Percentiles rank a stretch among this genome's conserved stretches.
phyloP scores from a whole-genome alignment of 2,113 vertebrate species.

The Ictalurus punctatus region DNA sequence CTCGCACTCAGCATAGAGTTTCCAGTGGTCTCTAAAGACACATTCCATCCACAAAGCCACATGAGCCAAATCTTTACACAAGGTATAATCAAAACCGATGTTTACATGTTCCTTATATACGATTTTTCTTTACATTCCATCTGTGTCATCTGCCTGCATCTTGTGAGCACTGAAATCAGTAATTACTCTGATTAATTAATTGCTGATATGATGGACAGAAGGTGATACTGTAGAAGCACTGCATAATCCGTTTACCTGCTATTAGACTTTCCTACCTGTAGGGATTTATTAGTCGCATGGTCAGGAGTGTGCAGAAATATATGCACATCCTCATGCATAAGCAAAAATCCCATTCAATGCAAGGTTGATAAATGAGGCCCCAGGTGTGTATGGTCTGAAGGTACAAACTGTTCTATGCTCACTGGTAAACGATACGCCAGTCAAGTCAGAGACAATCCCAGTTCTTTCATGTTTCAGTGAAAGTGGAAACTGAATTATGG shows the following conservation, averaged over 20 bases:
- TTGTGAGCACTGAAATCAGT: too few species aligned
- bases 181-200: too few species aligned
- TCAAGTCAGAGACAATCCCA: background rate
- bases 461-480: background rate
- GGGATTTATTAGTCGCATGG: background rate
- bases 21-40: background rate
- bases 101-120: background rate
- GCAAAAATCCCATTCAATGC: background rate
- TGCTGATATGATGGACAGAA: too few species aligned
- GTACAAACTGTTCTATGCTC: background rate
- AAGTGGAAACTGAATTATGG: slow-evolving; percentile 3
- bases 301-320: background rate
- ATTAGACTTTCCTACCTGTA: background rate
- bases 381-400: background rate
- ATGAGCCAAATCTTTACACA: background rate
- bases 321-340: background rate
- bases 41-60: background rate
- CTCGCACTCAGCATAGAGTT: background rate
- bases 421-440: background rate
- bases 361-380: background rate
- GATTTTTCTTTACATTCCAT: too few species aligned
- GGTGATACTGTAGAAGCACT: background rate
- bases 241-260: background rate
- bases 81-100: background rate
- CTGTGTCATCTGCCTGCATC: too few species aligned